Percentiles rank a stretch among this genome's conserved stretches.
phyloP scores from a whole-genome alignment of 2,797 vertebrate genomes.

The Coilia nasus region DNA sequence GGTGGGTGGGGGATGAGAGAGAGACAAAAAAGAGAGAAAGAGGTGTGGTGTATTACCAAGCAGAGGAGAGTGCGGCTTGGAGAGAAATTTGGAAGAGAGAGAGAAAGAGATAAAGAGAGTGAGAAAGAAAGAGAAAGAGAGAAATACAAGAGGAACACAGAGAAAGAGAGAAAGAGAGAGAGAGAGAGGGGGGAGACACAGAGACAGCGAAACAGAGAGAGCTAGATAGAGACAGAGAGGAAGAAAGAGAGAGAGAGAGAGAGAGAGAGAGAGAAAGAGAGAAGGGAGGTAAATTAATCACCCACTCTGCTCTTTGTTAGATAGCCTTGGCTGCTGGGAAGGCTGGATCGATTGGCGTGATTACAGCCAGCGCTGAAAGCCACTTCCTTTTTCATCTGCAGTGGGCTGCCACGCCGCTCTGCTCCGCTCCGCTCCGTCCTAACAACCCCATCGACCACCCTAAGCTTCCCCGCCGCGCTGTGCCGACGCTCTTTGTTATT shows the following conservation, averaged over 20 bases:
- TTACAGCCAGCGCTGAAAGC: slow-evolving; percentile 58
- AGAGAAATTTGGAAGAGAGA: too few species aligned
- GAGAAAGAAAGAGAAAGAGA: neutral
- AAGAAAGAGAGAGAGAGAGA: slow-evolving; percentile 33
- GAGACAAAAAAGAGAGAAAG: too few species aligned
- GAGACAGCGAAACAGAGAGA: slow-evolving; percentile 26
- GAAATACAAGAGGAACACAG: slow-evolving; percentile 13
- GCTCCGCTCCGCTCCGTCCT: slow-evolving; percentile 29
- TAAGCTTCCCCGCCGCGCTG: slow-evolving; percentile 45
- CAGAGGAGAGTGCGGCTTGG: too few species aligned
- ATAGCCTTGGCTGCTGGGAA: slow-evolving; percentile 34
- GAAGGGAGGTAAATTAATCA: slow-evolving; percentile 61
- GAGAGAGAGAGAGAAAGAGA: slow-evolving; percentile 42
- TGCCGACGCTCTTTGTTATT: neutral
- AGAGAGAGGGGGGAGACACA: neutral
- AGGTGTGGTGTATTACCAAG: too few species aligned
- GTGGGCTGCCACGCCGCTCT: slow-evolving; percentile 40
- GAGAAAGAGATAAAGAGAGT: too few species aligned
- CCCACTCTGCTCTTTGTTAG: slow-evolving; percentile 52
- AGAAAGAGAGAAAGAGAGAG: neutral
- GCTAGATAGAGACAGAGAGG: neutral
- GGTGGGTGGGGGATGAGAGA: too few species aligned
- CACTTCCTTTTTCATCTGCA: slow-evolving; percentile 62
- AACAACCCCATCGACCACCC: slow-evolving; percentile 48
- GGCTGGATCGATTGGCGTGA: slow-evolving; percentile 58